A percentile compares a stretch with the other conserved stretches of the same genome.
phyloP scores from a whole-genome alignment of 1,140 invertebrate species.

The Pomphorhynchus laevis region DNA sequence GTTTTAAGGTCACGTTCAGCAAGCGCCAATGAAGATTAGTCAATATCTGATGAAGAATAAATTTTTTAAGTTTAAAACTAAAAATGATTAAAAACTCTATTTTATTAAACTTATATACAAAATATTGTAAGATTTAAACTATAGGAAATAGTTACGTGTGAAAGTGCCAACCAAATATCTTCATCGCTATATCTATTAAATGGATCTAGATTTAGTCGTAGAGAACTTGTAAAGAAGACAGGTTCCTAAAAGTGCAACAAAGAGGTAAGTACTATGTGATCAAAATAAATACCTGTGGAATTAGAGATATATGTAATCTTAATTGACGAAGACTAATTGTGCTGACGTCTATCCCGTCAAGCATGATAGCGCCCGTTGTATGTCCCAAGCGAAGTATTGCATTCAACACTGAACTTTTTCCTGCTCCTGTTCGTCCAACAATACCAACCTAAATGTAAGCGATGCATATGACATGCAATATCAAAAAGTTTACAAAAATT shows the following conservation, averaged over 20 bases:
- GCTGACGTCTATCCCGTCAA: conserved; percentile 32
- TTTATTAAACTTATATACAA: too few species aligned
- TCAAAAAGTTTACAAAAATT: too few species aligned
- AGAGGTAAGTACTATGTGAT: background rate
- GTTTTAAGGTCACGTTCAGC: too few species aligned
- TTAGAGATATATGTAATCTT: conserved; percentile 37
- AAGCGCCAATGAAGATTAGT: too few species aligned
- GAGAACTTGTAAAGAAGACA: conserved; percentile 19
- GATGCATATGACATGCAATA: too few species aligned
- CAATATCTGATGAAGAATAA: too few species aligned
- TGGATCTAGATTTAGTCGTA: conserved; percentile 17
- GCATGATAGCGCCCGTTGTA: conserved; percentile 23
- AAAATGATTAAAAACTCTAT: too few species aligned
- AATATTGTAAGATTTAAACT: too few species aligned
- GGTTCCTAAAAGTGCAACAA: conserved; percentile 14
- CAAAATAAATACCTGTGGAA: conserved; percentile 30
- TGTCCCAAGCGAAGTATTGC: conserved; percentile 24
- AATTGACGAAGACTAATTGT: conserved; percentile 31
- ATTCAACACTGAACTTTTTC: conserved; percentile 40
- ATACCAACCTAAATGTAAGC: conserved; percentile 33
- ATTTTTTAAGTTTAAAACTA: too few species aligned
- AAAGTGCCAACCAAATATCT: conserved; percentile 15
- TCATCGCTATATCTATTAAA: conserved; percentile 13
- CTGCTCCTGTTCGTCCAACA: conserved; percentile 44
- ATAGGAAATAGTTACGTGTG: too few species aligned